Conservation (phyloP, 2,797 vertebrate genomes). For the Cottoperca gobio region DNA sequence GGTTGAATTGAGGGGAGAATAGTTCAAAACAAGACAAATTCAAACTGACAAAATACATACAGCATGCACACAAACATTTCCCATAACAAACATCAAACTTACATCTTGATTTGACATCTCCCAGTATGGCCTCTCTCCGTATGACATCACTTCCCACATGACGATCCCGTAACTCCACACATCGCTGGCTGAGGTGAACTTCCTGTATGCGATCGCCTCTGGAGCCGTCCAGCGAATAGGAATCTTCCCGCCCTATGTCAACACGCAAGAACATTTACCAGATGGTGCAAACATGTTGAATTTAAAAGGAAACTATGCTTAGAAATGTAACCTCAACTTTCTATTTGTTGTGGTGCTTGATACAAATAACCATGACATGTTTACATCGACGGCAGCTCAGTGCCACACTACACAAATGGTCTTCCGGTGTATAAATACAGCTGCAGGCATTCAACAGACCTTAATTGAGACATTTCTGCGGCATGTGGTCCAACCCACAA, state of each 20-base stretch:
- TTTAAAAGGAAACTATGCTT: neutral
- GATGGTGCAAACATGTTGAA: neutral
- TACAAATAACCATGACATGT: constrained; percentile 10
- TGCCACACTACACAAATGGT: neutral
- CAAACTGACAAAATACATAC: neutral
- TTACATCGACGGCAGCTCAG: constrained; percentile 4
- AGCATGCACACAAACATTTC: neutral
- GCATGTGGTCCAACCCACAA: constrained; percentile 53
- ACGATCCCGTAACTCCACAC: constrained; percentile 98
- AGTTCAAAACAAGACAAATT: neutral
- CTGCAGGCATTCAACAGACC: constrained; percentile 32
- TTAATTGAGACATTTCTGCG: constrained; percentile 53
- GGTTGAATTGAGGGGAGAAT: neutral
- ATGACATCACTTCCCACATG: constrained; percentile 99
- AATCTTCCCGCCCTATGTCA: constrained; percentile 94
- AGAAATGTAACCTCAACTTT: neutral
- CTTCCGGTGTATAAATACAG: constrained; percentile 6
- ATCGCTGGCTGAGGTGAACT: constrained; percentile 97
- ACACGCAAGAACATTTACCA: constrained; percentile 1
- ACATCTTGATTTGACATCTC: constrained; percentile 99
- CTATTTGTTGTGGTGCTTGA: neutral
- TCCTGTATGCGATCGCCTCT: constrained; percentile 97
- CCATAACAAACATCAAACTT: constrained; percentile 69
- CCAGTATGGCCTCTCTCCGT: constrained; percentile 98
- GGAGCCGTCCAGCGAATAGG: constrained; percentile 99